A percentile compares a stretch with the other conserved stretches of the same genome.
Evolutionary conservation across 2,113 vertebrate species (phyloP).

Genomic region (Myrmecobius fasciatus): DNA sequence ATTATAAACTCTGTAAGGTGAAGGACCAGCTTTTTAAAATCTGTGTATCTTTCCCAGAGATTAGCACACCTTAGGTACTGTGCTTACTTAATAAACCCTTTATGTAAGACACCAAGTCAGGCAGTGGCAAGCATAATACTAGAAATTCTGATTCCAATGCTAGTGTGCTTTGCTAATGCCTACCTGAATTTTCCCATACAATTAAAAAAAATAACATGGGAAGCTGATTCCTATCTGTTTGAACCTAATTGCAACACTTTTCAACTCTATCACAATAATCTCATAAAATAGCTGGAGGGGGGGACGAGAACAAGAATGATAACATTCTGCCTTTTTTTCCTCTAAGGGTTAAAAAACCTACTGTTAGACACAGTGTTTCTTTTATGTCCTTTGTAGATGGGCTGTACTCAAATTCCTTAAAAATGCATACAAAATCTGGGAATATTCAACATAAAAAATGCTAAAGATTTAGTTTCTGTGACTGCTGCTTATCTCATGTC

Average conservation of each 20-base stretch:
- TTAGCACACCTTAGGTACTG: not conserved
- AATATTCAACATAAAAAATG: not conserved
- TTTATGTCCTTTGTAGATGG: not conserved
- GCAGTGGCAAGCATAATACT: not conserved
- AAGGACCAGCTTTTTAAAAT: not conserved
- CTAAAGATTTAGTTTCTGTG: not conserved
- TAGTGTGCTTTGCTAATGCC: not conserved
- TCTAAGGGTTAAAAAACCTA: not conserved
- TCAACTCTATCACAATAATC: not conserved
- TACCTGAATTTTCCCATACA: not conserved
- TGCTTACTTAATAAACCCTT: not conserved
- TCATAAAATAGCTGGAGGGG: not conserved
- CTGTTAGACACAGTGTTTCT: not conserved
- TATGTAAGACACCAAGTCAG: not conserved
- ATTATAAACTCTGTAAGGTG: not conserved
- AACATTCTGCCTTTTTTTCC: not conserved
- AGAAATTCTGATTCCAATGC: not conserved
- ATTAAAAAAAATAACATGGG: not conserved
- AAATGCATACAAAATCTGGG: not conserved
- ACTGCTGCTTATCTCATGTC: not conserved
- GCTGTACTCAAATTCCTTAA: not conserved
- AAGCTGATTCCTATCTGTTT: not conserved
- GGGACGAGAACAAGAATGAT: not conserved
- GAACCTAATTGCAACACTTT: not conserved
- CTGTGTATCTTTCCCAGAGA: not conserved